phyloP scores from a whole-genome alignment of 1,140 invertebrate genomes.

The Drosophila bipectinata region DNA sequence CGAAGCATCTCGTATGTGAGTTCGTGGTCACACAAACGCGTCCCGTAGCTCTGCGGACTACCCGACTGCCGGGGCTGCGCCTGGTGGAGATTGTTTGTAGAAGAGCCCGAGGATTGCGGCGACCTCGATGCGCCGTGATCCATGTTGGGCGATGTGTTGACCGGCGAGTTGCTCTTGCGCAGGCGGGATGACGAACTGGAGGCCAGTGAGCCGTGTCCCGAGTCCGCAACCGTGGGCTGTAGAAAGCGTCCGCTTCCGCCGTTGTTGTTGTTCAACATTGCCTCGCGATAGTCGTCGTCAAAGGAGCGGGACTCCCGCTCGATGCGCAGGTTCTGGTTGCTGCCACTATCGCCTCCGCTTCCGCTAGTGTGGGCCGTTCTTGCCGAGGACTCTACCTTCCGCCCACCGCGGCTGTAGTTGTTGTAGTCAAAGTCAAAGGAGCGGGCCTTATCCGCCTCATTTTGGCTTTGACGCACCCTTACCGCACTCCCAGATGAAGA shows the following conservation, averaged over 20 bases:
- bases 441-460: slow-evolving; percentile 73
- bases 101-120: slow-evolving; percentile 76
- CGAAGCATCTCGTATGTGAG: slow-evolving; percentile 79
- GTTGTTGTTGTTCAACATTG: slow-evolving; percentile 56
- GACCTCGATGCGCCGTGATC: slow-evolving; percentile 59
- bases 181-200: slow-evolving; percentile 31
- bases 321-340: slow-evolving; percentile 69
- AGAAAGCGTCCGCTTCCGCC: slow-evolving; percentile 54
- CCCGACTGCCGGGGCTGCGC: slow-evolving; percentile 50
- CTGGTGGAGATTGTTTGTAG: slow-evolving; percentile 66
- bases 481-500: slow-evolving; percentile 1
- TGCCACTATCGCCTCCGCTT: slow-evolving; percentile 49
- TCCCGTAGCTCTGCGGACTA: slow-evolving; percentile 80
- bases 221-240: slow-evolving; percentile 41
- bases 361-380: slow-evolving; percentile 38
- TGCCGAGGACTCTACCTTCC: slow-evolving; percentile 3
- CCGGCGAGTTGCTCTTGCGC: slow-evolving; percentile 53
- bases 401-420: slow-evolving; percentile 57
- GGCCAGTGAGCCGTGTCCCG: slow-evolving; percentile 1
- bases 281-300: slow-evolving; percentile 81
- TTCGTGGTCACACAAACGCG: slow-evolving; percentile 79
- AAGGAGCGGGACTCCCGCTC: slow-evolving; percentile 80
- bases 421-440: slow-evolving; percentile 82
- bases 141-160: slow-evolving; percentile 15
- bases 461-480: slow-evolving; percentile 56